Conservation (phyloP, 1,140 invertebrate genomes). For the Aricia agestis region DNA sequence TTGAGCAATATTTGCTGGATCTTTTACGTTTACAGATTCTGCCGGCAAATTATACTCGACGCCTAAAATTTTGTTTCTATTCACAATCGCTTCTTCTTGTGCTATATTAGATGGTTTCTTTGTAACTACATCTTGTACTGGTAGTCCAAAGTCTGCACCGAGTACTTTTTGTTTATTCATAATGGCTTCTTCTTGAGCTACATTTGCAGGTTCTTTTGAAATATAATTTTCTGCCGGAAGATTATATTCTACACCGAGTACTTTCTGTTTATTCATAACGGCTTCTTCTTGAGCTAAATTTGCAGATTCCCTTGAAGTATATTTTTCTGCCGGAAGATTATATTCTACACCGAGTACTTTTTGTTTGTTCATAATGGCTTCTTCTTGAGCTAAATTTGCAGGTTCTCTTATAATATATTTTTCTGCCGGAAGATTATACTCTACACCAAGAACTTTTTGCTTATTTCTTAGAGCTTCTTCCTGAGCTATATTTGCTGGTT, state of each 20-base stretch:
- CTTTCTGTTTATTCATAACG: constrained; percentile 39
- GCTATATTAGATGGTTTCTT: constrained; percentile 51
- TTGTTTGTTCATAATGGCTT: constrained; percentile 44
- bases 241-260: constrained; percentile 60
- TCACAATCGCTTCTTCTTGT: constrained; percentile 51
- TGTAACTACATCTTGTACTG: constrained; percentile 26
- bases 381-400: constrained; percentile 51
- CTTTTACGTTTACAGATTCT: constrained; percentile 31
- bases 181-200: constrained; percentile 52
- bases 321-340: constrained; percentile 42
- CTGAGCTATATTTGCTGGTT: constrained; percentile 57
- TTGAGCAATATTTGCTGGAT: constrained; percentile 49
- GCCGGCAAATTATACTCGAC: constrained; percentile 38
- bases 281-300: constrained; percentile 57
- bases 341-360: constrained; percentile 56
- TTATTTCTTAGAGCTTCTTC: constrained; percentile 59
- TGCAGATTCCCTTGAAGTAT: constrained; percentile 37
- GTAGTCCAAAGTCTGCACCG: constrained; percentile 7
- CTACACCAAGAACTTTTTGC: constrained; percentile 57
- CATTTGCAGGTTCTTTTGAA: constrained; percentile 45
- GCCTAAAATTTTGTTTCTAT: constrained; percentile 41
- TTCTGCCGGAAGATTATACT: constrained; percentile 52
- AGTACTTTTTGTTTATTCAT: constrained; percentile 39
- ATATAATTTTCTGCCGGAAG: constrained; percentile 35
- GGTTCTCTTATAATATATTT: constrained; percentile 35